Base-by-base conservation (phyloP, 92 coral and sea anemone species). In the Phymanthus crucifer region DNA sequence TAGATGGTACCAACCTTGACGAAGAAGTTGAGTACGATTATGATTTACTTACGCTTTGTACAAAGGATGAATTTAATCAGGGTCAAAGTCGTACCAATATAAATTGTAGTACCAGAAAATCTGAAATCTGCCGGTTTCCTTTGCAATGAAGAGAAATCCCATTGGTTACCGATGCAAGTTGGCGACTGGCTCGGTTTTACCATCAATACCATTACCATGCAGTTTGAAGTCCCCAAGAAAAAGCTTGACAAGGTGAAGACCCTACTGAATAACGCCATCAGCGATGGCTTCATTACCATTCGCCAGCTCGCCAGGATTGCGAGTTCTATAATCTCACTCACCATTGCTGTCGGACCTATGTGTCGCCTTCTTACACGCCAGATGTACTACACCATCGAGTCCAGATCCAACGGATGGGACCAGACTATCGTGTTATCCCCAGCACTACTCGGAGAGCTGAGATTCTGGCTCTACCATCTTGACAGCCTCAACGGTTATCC, bases 121-220 rank as follows among this genome's bases (percentile, higher is more conserved):
- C n/a, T n/a, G n/a, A n/a, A n/a, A n/a, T 43, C 48, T 43, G 5
- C 48, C 13, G 48, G 48, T 43, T 43, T 43, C 48, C 48, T 43
- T 43, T 5, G 5, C 13, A 43, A 43, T 13, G 48, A 43, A 13
- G 48, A 43, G 48, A 43, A 43, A 13, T 43, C 48, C 13, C 48
- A 43, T 13, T 43, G 48, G 48, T 5, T 43, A 5, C 48, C 48
- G 48, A 43, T 43, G 48, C 48, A 43, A 43, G 48, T 43, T 43
- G 48, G 48, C n/a, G n/a, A n/a, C n/a, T n/a, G n/a, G n/a, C n/a
- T n/a, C n/a, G n/a, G n/a, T n/a, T n/a, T n/a, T n/a, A 52, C 82
- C 47, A 91, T 91, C 58, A 79, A 91, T 69, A 80, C 87, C 14
- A 84, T 88, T 48, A 72, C 80, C 23, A 84, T 91, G 87, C 45